A percentile compares a stretch with the other conserved stretches of the same genome.
Conservation (phyloP, 1,140 invertebrate genomes). For the Lutraria rhynchaena region DNA sequence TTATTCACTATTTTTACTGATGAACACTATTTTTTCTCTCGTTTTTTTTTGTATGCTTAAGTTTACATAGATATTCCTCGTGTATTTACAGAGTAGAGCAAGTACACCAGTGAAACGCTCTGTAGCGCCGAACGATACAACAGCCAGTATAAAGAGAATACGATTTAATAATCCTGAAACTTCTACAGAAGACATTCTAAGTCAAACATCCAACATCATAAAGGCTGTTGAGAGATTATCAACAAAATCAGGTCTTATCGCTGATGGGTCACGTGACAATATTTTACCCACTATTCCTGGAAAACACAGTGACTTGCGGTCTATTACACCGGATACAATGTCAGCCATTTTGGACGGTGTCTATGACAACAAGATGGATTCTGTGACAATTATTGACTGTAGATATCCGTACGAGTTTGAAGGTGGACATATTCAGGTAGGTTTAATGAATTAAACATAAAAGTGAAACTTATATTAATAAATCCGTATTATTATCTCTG, state of each 20-base stretch:
- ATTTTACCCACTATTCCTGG: slow-evolving; percentile 34
- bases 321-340: slow-evolving; percentile 57
- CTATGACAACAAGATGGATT: slow-evolving; percentile 64
- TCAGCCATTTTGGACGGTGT: slow-evolving; percentile 64
- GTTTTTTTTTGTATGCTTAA: too few relatives aligned
- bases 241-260: slow-evolving; percentile 6
- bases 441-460: too few relatives aligned
- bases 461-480: too few relatives aligned
- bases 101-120: too few relatives aligned
- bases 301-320: slow-evolving; percentile 36
- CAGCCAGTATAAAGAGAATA: too few relatives aligned
- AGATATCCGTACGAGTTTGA: slow-evolving; percentile 98
- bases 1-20: too few relatives aligned
- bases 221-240: slow-evolving; percentile 31
- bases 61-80: too few relatives aligned
- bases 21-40: too few relatives aligned
- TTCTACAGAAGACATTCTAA: not conserved
- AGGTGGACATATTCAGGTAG: slow-evolving; percentile 93
- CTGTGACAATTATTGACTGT: slow-evolving; percentile 81
- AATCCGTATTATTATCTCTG: too few relatives aligned
- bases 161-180: too few relatives aligned
- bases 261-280: slow-evolving; percentile 18
- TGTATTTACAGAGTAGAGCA: too few relatives aligned
- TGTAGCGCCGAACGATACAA: too few relatives aligned
- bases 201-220: slow-evolving; percentile 21